Evolutionary conservation across 23 tunicate species (phyloP).

Genomic region (Clavelina lepadiformis): DNA sequence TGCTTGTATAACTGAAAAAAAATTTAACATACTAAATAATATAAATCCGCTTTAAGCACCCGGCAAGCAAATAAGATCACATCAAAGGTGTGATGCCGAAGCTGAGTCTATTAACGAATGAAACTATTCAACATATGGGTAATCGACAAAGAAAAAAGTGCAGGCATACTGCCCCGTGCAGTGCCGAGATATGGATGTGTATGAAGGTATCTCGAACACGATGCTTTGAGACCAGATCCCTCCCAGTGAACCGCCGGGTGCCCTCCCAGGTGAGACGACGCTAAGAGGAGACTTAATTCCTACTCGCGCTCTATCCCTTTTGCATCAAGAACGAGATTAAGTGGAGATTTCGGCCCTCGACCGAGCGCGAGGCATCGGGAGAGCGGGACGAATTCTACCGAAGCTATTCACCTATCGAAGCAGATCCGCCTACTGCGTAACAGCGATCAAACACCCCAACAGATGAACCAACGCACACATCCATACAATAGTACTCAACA

Average conservation of each 20-base stretch:
- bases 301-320: conserved; percentile 45
- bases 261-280: conserved; percentile 17
- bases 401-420: conserved; percentile 47
- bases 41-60: no score
- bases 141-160: no score
- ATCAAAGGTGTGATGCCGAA: no score
- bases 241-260: background rate
- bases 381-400: conserved; percentile 29
- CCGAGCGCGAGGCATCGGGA: conserved; percentile 74
- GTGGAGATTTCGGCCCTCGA: conserved; percentile 38
- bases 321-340: conserved; percentile 18
- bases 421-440: conserved; percentile 46
- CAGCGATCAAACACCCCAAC: conserved; percentile 35
- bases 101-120: no score
- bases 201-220: conserved; percentile 36
- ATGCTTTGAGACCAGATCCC: conserved; percentile 30
- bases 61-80: no score
- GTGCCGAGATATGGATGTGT: conserved; percentile 56
- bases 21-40: no score
- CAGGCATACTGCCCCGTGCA: conserved; percentile 63
- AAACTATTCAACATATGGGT: no score
- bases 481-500: background rate
- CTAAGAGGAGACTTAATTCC: conserved; percentile 21
- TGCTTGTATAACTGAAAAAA: no score
- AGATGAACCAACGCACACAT: conserved; percentile 38